Evolutionary conservation across 2,888 invertebrate genomes (phyloP).

Genomic region (Strigamia maritima): DNA sequence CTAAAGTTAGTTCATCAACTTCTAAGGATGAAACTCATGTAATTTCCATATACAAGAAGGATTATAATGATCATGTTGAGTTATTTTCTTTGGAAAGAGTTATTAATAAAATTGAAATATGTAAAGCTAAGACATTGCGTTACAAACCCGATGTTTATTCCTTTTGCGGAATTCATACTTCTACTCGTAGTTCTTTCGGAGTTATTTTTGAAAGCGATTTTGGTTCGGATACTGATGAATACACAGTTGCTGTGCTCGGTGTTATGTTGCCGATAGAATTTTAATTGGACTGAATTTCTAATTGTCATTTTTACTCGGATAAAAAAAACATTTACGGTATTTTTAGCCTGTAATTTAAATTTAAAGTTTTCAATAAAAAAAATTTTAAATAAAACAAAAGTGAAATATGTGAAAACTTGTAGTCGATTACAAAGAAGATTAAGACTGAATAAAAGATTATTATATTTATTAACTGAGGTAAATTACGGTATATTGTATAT

Average conservation of each 20-base stretch:
- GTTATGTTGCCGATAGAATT: too few species aligned
- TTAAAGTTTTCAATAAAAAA: too few species aligned
- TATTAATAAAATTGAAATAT: not conserved
- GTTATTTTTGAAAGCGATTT: not conserved
- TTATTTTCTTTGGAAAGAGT: slow-evolving; percentile 13
- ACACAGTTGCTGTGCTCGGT: not conserved
- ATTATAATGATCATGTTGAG: not conserved
- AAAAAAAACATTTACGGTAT: too few species aligned
- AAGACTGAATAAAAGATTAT: too few species aligned
- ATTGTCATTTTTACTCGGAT: too few species aligned
- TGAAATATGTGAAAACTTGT: too few species aligned
- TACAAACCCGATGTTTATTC: slow-evolving; percentile 36
- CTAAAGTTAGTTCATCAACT: not conserved
- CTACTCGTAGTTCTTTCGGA: not conserved
- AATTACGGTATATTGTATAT: too few species aligned
- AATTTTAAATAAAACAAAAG: too few species aligned
- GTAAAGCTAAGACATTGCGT: not conserved
- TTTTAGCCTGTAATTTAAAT: too few species aligned
- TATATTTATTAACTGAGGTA: too few species aligned
- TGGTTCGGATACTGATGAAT: not conserved
- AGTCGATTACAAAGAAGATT: too few species aligned
- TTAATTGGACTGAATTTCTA: too few species aligned
- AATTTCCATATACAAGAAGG: not conserved
- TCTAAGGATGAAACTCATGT: not conserved
- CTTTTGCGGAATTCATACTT: slow-evolving; percentile 5